phyloP scores from a whole-genome alignment of 2,113 vertebrate genomes.

The Barnardius zonarius region DNA sequence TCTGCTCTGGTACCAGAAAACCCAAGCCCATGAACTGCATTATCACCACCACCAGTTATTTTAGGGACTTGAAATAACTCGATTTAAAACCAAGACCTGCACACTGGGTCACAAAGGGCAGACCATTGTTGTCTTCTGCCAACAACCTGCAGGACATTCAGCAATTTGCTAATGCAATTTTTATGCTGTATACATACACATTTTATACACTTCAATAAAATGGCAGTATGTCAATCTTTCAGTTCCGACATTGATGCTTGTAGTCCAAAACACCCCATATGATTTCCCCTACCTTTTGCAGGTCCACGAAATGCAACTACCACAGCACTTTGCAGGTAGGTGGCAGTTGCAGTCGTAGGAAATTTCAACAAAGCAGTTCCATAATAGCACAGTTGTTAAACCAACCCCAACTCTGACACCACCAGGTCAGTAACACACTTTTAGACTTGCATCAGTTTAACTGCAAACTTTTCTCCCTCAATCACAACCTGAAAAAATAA shows the following conservation, averaged over 20 bases:
- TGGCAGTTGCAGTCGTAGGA: not conserved
- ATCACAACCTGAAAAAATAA: not conserved
- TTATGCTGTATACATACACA: not conserved
- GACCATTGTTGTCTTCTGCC: accelerated
- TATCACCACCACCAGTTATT: not conserved
- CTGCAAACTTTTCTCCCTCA: not conserved
- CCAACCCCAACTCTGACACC: not conserved
- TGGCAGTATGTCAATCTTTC: not conserved
- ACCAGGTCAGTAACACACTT: not conserved
- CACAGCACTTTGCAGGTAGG: not conserved
- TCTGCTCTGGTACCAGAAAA: not conserved
- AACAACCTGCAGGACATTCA: not conserved
- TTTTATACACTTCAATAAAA: not conserved
- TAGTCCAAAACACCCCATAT: not conserved
- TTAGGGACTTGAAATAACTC: not conserved
- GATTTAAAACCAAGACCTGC: not conserved
- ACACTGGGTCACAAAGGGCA: not conserved
- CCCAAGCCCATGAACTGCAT: not conserved
- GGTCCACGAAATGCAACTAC: not conserved
- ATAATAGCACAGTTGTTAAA: not conserved
- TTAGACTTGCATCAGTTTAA: not conserved
- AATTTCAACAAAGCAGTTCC: not conserved
- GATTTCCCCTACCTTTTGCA: not conserved
- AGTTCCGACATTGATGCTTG: not conserved
- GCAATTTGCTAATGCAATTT: not conserved